Conservation (phyloP, 2,888 invertebrate species). For the Drosophila peninsularis region DNA sequence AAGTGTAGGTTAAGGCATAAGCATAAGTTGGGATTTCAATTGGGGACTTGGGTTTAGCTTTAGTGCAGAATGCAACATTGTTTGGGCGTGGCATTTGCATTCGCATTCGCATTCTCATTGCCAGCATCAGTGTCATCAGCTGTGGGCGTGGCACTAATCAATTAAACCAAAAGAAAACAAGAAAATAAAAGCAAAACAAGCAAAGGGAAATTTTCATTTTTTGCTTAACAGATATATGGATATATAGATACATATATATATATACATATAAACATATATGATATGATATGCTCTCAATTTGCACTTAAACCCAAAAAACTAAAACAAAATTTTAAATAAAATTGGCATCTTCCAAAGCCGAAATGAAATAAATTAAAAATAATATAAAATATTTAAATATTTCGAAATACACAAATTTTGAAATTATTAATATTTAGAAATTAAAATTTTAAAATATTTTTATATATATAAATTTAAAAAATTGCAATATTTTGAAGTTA, state of each 20-base stretch:
- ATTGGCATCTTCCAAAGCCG: too few relatives aligned
- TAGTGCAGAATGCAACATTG: slow-evolving; percentile 72
- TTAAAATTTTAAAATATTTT: too few relatives aligned
- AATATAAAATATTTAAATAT: background rate
- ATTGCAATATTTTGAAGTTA: too few relatives aligned
- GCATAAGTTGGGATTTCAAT: background rate
- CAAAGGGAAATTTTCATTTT: background rate
- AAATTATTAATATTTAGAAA: too few relatives aligned
- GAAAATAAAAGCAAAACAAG: slow-evolving; percentile 29
- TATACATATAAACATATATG: slow-evolving; percentile 2
- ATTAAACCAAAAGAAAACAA: slow-evolving; percentile 18
- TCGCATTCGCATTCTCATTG: slow-evolving; percentile 29
- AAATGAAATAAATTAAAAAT: too few relatives aligned
- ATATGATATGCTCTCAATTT: too few relatives aligned
- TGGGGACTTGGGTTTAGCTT: background rate
- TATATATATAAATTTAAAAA: too few relatives aligned
- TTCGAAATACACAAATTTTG: too few relatives aligned
- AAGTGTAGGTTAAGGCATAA: background rate
- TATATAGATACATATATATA: background rate
- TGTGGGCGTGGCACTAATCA: slow-evolving; percentile 57
- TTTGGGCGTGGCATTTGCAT: slow-evolving; percentile 52
- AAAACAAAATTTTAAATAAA: too few relatives aligned
- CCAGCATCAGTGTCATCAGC: slow-evolving; percentile 23
- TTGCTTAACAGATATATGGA: too few relatives aligned
- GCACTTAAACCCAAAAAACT: too few relatives aligned